Conservation (phyloP, 2,113 vertebrate genomes). For the Ptychochromis oligacanthus region DNA sequence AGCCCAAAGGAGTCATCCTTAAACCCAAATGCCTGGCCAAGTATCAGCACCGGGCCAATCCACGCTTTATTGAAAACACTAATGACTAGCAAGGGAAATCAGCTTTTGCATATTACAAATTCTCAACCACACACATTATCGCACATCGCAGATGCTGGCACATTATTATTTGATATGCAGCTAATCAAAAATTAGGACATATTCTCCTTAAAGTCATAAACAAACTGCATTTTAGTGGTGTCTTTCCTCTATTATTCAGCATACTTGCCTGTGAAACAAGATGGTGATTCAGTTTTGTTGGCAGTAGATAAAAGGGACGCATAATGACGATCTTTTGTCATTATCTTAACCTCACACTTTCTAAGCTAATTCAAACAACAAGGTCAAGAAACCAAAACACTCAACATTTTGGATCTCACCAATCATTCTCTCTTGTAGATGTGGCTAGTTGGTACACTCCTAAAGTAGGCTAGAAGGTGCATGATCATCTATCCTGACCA, state of each 20-base stretch:
- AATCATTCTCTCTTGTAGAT: background rate
- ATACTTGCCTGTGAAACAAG: background rate
- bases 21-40: conserved; percentile 59
- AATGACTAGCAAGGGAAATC: conserved; percentile 69
- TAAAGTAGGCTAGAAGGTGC: background rate
- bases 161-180: conserved; percentile 19
- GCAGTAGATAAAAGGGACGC: background rate
- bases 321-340: background rate
- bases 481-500: too few species aligned
- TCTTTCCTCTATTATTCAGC: background rate
- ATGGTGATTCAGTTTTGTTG: background rate
- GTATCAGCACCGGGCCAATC: conserved; percentile 60
- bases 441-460: background rate
- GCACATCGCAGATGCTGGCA: conserved; percentile 19
- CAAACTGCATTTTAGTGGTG: background rate
- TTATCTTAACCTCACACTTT: background rate
- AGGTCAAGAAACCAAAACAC: background rate
- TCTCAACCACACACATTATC: conserved; percentile 18
- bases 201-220: conserved; percentile 12
- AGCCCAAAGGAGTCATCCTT: conserved; percentile 67
- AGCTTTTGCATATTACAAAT: conserved; percentile 54
- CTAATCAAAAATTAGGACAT: conserved; percentile 31
- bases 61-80: conserved; percentile 65
- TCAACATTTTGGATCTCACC: background rate
- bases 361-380: background rate